Percentiles rank a stretch among this genome's conserved stretches.
Evolutionary conservation across 2,797 vertebrate genomes (phyloP).

Genomic region (Cryptoprocta ferox): DNA sequence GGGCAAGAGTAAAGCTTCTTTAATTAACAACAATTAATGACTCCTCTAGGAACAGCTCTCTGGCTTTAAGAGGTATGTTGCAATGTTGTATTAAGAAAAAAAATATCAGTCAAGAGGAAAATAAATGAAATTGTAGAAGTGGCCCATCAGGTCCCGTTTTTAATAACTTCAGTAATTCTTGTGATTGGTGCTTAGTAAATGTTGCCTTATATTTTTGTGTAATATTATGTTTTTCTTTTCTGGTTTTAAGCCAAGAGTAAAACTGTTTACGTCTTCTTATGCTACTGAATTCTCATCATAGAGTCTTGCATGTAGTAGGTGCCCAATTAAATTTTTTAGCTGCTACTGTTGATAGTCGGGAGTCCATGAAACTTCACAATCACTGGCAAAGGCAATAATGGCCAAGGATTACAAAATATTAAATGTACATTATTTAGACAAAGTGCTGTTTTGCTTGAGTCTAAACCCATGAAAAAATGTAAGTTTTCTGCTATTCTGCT

Average conservation of each 20-base stretch:
- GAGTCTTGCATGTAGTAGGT: neutral
- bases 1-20: conserved; percentile 35
- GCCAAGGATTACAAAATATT: neutral
- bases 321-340: neutral
- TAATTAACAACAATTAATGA: conserved; percentile 58
- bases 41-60: neutral
- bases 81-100: neutral
- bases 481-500: neutral
- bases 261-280: neutral
- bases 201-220: neutral
- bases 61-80: neutral
- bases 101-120: neutral
- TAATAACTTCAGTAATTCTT: neutral
- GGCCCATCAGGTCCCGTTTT: neutral
- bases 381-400: neutral
- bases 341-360: neutral
- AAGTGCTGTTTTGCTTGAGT: neutral
- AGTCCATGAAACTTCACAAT: neutral
- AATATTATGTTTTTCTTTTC: neutral
- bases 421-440: neutral
- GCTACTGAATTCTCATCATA: neutral
- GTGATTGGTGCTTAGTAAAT: neutral
- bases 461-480: neutral
- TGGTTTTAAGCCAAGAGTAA: neutral
- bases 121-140: neutral